phyloP scores from a whole-genome alignment of 2,113 vertebrate species.

The Gavia stellata region DNA sequence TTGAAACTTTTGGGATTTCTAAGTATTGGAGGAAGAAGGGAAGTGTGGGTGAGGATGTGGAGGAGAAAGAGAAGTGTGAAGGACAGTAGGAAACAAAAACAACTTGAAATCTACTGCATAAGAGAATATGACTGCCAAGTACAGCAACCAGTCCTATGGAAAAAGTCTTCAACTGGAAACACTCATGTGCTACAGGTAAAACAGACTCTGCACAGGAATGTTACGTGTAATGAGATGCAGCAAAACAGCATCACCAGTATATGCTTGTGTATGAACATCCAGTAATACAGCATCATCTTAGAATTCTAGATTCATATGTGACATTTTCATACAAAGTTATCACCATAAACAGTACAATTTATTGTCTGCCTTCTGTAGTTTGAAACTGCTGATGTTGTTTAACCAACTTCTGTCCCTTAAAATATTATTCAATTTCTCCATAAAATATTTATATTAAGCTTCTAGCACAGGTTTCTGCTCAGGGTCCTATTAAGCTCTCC shows the following conservation, averaged over 20 bases:
- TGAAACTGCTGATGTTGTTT: constrained; percentile 27
- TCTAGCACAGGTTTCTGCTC: constrained; percentile 1
- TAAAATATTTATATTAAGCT: constrained; percentile 37
- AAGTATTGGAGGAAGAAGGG: not conserved
- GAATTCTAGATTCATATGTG: not conserved
- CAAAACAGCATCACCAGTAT: not conserved
- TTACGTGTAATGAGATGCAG: rapidly evolving
- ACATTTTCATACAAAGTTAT: not conserved
- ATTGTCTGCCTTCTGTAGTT: not conserved
- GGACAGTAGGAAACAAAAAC: not conserved
- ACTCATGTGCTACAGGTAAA: not conserved
- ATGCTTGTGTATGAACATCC: rapidly evolving
- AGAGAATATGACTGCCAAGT: not conserved
- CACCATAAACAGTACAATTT: not conserved
- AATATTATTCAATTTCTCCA: not conserved
- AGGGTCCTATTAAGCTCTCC: not conserved
- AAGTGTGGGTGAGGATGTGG: not conserved
- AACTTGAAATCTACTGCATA: not conserved
- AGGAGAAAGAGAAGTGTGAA: not conserved
- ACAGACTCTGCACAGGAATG: not conserved
- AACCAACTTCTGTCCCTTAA: constrained; percentile 1
- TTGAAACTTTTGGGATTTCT: not conserved
- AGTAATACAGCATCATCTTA: not conserved
- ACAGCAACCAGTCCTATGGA: not conserved
- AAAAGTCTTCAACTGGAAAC: not conserved